phyloP scores from a whole-genome alignment of 2,113 vertebrate species.

The Oncorhynchus clarkii region DNA sequence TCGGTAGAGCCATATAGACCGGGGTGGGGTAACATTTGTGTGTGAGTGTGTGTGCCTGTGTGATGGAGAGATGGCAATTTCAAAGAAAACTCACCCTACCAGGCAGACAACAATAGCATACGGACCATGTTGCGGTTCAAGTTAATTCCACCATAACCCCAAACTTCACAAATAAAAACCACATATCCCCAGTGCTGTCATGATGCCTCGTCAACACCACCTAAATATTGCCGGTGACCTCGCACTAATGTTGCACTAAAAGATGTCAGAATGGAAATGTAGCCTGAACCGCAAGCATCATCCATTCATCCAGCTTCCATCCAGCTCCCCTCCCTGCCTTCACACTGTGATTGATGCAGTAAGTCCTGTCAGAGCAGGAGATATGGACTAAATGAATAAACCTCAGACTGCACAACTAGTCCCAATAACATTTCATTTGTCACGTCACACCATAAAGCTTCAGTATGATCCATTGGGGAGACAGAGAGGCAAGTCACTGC shows the following conservation, averaged over 20 bases:
- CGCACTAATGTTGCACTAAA: neutral
- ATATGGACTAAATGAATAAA: slow-evolving; percentile 11
- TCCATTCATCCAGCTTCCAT: neutral
- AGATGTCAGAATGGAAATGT: neutral
- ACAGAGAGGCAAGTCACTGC: neutral
- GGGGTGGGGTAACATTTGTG: neutral
- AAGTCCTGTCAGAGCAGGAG: slow-evolving; percentile 8
- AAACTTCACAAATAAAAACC: neutral
- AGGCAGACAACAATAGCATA: neutral
- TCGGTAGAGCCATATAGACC: neutral
- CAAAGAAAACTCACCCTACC: neutral
- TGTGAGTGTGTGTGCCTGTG: neutral
- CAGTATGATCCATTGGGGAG: slow-evolving; percentile 4
- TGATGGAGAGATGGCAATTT: neutral
- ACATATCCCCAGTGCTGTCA: neutral
- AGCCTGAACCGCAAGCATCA: neutral
- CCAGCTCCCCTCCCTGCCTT: neutral
- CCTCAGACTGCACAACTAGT: slow-evolving; percentile 5
- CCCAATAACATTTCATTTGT: slow-evolving; percentile 24
- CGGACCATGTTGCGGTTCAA: neutral
- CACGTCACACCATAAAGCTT: slow-evolving; percentile 9
- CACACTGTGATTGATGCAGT: slow-evolving; percentile 10
- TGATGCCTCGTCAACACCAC: neutral
- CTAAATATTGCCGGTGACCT: neutral
- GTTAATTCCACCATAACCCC: neutral